A percentile compares a stretch with the other conserved stretches of the same genome.
Conservation (phyloP, 2,797 vertebrate genomes). For the Spinibarbus caldwelli region DNA sequence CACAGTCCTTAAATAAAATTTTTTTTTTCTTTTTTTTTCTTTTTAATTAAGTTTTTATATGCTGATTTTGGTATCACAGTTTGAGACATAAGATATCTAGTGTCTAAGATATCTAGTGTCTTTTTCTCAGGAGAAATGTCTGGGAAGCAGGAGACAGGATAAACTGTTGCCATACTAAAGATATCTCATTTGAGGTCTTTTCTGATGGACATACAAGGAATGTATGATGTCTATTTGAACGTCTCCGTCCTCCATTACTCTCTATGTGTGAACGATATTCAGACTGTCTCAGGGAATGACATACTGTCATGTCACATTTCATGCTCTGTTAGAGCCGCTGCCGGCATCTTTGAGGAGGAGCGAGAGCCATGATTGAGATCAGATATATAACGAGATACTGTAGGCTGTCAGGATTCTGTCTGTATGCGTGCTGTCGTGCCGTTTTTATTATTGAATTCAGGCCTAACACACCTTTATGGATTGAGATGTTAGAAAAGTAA, state of each 20-base stretch:
- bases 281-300: constrained; percentile 42
- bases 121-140: neutral
- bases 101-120: neutral
- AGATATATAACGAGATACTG: constrained; percentile 28
- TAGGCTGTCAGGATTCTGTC: neutral
- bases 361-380: constrained; percentile 28
- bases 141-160: neutral
- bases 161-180: neutral
- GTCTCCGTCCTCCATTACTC: neutral
- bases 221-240: neutral
- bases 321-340: constrained; percentile 37
- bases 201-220: neutral
- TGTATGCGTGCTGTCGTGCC: neutral
- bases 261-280: constrained; percentile 36
- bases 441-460: neutral
- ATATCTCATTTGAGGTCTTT: neutral
- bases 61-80: neutral
- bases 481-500: constrained; percentile 22
- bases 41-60: too few species aligned
- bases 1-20: too few species aligned
- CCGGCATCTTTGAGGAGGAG: constrained; percentile 32
- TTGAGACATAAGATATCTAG: neutral
- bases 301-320: constrained; percentile 52
- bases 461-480: neutral
- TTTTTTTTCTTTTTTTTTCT: too few species aligned